Evolutionary conservation across 2,797 vertebrate genomes (phyloP).

Genomic region (Simalia tracyae): DNA sequence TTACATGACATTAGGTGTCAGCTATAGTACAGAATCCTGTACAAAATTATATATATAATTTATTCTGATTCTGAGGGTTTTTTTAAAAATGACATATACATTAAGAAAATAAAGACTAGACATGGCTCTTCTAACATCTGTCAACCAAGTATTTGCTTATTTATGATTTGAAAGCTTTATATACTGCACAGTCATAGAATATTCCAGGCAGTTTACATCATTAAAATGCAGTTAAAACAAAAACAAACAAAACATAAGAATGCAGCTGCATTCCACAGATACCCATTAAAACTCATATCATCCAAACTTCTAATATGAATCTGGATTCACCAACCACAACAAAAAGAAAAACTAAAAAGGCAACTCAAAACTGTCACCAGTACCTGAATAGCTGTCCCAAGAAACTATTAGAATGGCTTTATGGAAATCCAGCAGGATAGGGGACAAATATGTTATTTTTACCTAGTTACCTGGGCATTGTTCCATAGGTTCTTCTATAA

Average conservation of each 20-base stretch:
- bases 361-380: background rate
- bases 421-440: no score
- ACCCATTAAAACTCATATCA: background rate
- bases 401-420: background rate
- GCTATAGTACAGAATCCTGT: no score
- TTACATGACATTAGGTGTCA: no score
- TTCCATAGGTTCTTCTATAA: no score
- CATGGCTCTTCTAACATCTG: background rate
- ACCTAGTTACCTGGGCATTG: no score
- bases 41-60: no score
- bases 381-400: background rate
- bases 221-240: background rate
- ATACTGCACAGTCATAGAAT: background rate
- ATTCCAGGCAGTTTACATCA: background rate
- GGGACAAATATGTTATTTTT: no score
- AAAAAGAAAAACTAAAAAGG: background rate
- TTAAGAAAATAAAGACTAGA: no score
- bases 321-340: background rate
- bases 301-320: background rate
- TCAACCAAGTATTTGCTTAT: background rate
- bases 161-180: background rate
- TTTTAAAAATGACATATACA: no score
- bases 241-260: background rate
- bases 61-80: no score
- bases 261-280: background rate